Conservation (phyloP, 1,140 invertebrate species). For the Diorhabda sublineata region DNA sequence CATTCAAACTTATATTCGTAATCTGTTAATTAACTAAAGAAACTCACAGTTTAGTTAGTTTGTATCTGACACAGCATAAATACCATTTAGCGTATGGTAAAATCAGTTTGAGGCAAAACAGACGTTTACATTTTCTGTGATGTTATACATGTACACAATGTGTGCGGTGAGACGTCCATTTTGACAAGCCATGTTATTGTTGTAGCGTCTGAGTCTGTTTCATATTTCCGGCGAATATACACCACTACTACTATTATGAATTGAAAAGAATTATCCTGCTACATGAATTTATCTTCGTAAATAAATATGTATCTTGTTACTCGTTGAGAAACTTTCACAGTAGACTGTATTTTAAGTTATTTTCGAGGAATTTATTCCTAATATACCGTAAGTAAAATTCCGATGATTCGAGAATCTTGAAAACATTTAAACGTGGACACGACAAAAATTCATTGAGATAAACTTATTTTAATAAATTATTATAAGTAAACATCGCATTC, state of each 20-base stretch:
- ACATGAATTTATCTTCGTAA: background rate
- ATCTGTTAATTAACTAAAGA: too few species aligned
- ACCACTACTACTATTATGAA: background rate
- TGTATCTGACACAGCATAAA: background rate
- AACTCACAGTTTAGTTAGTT: background rate
- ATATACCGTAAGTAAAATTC: too few species aligned
- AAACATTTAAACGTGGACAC: too few species aligned
- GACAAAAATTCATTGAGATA: too few species aligned
- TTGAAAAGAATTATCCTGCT: background rate
- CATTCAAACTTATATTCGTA: too few species aligned
- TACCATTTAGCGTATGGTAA: background rate
- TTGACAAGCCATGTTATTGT: background rate
- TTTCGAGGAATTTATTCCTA: too few species aligned
- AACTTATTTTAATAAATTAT: too few species aligned
- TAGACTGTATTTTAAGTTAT: too few species aligned
- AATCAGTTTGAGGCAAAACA: background rate
- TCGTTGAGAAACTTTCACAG: background rate
- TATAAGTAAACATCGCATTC: too few species aligned
- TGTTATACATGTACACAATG: background rate
- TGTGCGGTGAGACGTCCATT: constrained; percentile 1
- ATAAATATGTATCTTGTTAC: background rate
- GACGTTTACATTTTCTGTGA: background rate
- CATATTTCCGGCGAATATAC: background rate
- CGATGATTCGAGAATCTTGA: too few species aligned
- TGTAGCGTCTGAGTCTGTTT: background rate